These are phyloP conservation scores for Nixonia krombeini DNA, from an alignment of 1,140 invertebrate species.

Conservation along the genomic window DNA sequence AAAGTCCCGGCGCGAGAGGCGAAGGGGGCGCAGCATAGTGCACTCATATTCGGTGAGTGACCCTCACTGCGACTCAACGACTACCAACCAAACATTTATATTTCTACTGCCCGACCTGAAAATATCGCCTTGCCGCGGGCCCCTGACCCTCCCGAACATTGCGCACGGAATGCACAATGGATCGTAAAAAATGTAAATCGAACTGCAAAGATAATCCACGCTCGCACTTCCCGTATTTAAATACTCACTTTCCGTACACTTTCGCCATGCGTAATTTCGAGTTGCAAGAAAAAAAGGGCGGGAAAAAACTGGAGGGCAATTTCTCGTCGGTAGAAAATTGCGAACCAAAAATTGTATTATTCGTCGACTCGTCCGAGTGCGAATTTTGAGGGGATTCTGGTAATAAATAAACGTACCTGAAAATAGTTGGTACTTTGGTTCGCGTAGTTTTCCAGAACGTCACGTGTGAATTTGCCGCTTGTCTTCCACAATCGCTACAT, in stretches of 20 bases:
- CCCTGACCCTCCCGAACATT: slow-evolving; percentile 66
- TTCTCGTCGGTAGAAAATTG: no score
- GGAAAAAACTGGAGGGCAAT: no score
- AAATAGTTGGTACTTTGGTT: no score
- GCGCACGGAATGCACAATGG: slow-evolving; percentile 49
- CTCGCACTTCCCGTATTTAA: not conserved
- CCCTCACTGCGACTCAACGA: slow-evolving; percentile 63
- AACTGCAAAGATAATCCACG: slow-evolving; percentile 15
- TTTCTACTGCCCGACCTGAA: slow-evolving; percentile 66
- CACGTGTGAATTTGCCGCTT: no score
- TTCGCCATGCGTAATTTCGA: no score
- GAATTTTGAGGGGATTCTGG: no score
- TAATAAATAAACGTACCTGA: no score
- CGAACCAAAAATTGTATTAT: no score
- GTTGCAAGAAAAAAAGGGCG: no score
- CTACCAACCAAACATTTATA: slow-evolving; percentile 64
- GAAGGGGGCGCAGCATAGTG: slow-evolving; percentile 41
- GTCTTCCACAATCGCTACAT: no score
- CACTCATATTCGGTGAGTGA: slow-evolving; percentile 70
- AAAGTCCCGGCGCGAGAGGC: slow-evolving; percentile 19
- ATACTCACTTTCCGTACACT: not conserved
- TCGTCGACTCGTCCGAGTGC: no score
- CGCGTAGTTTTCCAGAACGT: no score
- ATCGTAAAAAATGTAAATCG: slow-evolving; percentile 25
- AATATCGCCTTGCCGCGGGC: slow-evolving; percentile 59